Conservation (phyloP, 23 tunicate species). For the Corella eumyota region DNA sequence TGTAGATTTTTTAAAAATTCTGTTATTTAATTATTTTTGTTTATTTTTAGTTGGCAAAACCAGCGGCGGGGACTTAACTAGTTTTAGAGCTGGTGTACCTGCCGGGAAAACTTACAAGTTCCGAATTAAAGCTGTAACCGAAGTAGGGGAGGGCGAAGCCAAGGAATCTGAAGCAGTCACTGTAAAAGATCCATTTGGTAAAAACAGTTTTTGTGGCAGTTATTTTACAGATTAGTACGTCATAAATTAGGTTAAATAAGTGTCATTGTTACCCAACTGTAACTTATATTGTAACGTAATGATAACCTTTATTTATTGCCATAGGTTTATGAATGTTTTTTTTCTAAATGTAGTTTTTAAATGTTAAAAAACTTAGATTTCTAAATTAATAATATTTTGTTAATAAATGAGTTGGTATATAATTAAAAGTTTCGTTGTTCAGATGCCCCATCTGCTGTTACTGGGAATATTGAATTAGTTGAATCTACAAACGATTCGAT, state of each 20-base stretch:
- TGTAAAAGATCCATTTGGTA: conserved; percentile 85
- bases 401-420: too few species aligned
- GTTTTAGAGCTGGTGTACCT: conserved; percentile 49
- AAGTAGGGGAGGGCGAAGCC: conserved; percentile 53
- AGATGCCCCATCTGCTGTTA: conserved; percentile 76
- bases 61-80: conserved; percentile 17
- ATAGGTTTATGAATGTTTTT: too few species aligned
- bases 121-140: conserved; percentile 80
- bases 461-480: conserved; percentile 58
- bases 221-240: too few species aligned
- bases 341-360: too few species aligned
- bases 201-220: background rate
- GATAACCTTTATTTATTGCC: background rate
- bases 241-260: too few species aligned
- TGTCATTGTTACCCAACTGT: too few species aligned
- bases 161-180: conserved; percentile 47
- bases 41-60: conserved; percentile 71
- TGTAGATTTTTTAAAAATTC: too few species aligned
- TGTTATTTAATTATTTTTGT: too few species aligned
- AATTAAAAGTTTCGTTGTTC: background rate
- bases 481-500: conserved; percentile 65
- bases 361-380: too few species aligned
- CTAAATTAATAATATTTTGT: too few species aligned
- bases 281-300: conserved; percentile 1
- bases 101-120: conserved; percentile 72